Evolutionary conservation across 2,888 invertebrate genomes (phyloP).

Genomic region (Meiosimyza platycephala): DNA sequence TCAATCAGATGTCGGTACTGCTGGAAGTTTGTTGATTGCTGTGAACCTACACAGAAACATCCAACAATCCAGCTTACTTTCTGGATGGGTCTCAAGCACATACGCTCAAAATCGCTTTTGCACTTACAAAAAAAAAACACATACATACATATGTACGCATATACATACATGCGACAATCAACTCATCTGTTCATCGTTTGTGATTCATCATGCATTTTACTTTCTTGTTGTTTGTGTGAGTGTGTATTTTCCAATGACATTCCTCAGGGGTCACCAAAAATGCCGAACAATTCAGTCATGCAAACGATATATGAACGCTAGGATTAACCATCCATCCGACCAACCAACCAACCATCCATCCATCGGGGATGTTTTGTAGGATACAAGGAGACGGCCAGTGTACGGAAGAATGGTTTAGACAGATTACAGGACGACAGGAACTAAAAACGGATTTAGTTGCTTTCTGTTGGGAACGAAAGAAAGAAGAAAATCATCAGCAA

Average conservation of each 20-base stretch:
- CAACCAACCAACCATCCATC: conserved; percentile 3
- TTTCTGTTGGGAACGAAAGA: conserved; percentile 16
- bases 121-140: background rate
- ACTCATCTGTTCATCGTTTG: conserved; percentile 6
- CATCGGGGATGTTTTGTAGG: background rate
- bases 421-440: conserved; percentile 8
- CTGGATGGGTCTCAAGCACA: background rate
- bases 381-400: background rate
- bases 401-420: conserved; percentile 9
- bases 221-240: background rate
- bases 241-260: conserved; percentile 25
- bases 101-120: background rate
- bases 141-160: background rate
- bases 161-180: conserved; percentile 5
- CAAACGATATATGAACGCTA: conserved; percentile 16
- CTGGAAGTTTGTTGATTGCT: no score
- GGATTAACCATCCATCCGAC: conserved; percentile 5
- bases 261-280: conserved; percentile 35
- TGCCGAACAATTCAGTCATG: conserved; percentile 25
- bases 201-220: conserved; percentile 24
- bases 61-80: background rate
- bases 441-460: conserved; percentile 20
- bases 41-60: no score
- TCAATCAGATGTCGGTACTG: no score
- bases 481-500: conserved; percentile 12